Evolutionary conservation across 2,888 invertebrate species (phyloP).

Genomic region (Drosophila suboccidentalis): DNA sequence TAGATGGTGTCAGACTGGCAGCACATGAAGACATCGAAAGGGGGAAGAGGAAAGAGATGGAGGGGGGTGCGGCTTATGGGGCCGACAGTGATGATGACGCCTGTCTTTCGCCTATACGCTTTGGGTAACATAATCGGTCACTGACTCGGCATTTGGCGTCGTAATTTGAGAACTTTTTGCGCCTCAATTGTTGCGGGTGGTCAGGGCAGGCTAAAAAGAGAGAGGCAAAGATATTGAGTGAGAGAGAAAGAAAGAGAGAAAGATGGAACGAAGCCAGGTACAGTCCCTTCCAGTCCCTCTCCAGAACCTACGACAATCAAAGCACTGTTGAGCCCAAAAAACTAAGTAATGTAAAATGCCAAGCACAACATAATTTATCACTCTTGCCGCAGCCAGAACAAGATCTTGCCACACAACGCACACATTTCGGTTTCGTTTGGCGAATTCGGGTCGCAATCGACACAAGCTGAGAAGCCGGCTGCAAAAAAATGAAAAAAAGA

Average conservation of each 20-base stretch:
- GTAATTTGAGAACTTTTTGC: conserved; percentile 80
- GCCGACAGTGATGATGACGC: conserved; percentile 64
- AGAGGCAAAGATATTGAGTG: conserved; percentile 10
- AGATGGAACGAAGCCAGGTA: conserved; percentile 37
- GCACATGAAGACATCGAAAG: background rate
- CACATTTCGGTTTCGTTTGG: conserved; percentile 78
- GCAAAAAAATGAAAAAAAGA: conserved; percentile 38
- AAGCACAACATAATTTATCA: conserved; percentile 67
- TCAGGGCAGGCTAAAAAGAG: conserved; percentile 50
- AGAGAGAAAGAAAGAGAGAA: background rate
- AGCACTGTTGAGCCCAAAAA: conserved; percentile 60
- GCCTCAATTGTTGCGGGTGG: conserved; percentile 75
- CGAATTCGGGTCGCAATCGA: conserved; percentile 61
- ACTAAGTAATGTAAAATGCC: conserved; percentile 27
- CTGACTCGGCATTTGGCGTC: conserved; percentile 80
- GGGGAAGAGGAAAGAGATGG: background rate
- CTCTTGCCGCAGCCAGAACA: conserved; percentile 19
- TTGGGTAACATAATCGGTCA: conserved; percentile 82
- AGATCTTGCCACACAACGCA: conserved; percentile 38
- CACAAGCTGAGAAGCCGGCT: conserved; percentile 54
- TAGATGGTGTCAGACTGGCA: conserved; percentile 21
- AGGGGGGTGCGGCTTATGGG: conserved; percentile 48
- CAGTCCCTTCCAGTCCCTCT: conserved; percentile 6
- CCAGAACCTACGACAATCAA: conserved; percentile 71
- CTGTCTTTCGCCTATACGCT: conserved; percentile 72